Base-by-base conservation (phyloP, 1,140 invertebrate species). In the Globodera rostochiensis region DNA sequence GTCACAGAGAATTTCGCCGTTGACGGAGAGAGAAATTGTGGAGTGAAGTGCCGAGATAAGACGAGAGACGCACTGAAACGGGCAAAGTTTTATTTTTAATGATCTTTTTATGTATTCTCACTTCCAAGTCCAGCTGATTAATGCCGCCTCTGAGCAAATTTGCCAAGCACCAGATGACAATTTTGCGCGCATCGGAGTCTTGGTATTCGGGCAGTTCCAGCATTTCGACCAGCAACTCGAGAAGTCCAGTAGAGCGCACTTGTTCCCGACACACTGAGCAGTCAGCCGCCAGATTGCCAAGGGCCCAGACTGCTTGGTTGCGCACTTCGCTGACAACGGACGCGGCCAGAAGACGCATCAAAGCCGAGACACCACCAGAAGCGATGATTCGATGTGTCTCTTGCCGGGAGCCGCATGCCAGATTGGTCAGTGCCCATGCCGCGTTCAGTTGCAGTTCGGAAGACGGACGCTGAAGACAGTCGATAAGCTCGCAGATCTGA, bases 101-200 rank as follows among this genome's bases (percentile, higher is more conserved):
- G 9, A 46, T 8, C 69, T 7, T 36, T 25, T 36, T 25, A n/a
- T 8, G 46, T n/a, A 64, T 36, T 15, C 76, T 70, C 49, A 78
- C 76, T 11, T 78, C 76, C 45, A 80, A 70, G 15, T 80, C 46
- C 60, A 80, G 21, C 11, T 80, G 47, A 45, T 46, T 75, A 21
- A 80, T 78, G 8, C 79, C 79, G 19, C 75, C 75, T 57, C 79
- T 64, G 49, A 80, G 79, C 47, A 80, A n/a, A 50, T 80, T 81
- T 19, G 69, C 81, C 70, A 82, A 81, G 36, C 81, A 82, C 81
- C 81, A 82, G 45, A 82, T 82, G 25, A 78, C 80, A 53, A 81
- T 81, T 57, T 74, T 76, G n/a, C 81, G 64, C 19, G 80, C 36
- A n/a, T 82, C 80, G 46, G 67, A n/a, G 19, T 49, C 77, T 15